A percentile compares a stretch with the other conserved stretches of the same genome.
These are phyloP conservation scores for Asteroscopus sphinx DNA, from an alignment of 2,888 invertebrate species.

Conservation along the genomic window DNA sequence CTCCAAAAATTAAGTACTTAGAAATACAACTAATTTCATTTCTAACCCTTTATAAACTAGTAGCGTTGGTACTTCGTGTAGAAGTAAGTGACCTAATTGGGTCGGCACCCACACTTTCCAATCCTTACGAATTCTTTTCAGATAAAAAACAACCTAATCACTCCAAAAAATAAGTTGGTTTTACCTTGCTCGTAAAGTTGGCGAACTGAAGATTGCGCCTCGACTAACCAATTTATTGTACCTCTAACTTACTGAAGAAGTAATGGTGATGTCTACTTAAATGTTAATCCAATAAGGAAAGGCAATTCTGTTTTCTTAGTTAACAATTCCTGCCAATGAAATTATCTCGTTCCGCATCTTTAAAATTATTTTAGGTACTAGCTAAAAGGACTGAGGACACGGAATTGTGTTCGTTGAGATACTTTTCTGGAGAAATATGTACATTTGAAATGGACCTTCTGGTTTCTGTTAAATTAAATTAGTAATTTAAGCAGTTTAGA, in stretches of 20 bases:
- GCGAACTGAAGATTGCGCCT: conserved; percentile 60
- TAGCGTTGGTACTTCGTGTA: conserved; percentile 56
- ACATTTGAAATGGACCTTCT: conserved; percentile 17
- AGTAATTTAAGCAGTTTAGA: neutral
- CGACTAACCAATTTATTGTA: conserved; percentile 69
- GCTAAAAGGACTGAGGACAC: conserved; percentile 8
- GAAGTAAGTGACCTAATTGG: conserved; percentile 72
- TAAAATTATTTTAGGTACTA: conserved; percentile 40
- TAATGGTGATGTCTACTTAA: conserved; percentile 67
- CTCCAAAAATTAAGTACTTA: conserved; percentile 11
- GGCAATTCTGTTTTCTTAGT: conserved; percentile 67
- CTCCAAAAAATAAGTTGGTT: conserved; percentile 42
- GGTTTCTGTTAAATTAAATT: conserved; percentile 10
- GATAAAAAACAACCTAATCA: conserved; percentile 46
- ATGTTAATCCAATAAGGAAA: conserved; percentile 71
- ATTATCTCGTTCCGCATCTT: conserved; percentile 49
- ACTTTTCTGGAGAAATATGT: conserved; percentile 13
- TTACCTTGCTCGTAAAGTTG: conserved; percentile 31
- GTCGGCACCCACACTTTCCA: conserved; percentile 63
- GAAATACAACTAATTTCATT: conserved; percentile 29
- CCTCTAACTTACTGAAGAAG: conserved; percentile 68
- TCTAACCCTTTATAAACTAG: conserved; percentile 57
- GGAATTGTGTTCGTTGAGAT: conserved; percentile 8
- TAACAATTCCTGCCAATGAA: conserved; percentile 53
- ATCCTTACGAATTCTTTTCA: conserved; percentile 35